A percentile compares a stretch with the other conserved stretches of the same genome.
Evolutionary conservation across 2,888 invertebrate genomes (phyloP).

Genomic region (Sipha maydis): DNA sequence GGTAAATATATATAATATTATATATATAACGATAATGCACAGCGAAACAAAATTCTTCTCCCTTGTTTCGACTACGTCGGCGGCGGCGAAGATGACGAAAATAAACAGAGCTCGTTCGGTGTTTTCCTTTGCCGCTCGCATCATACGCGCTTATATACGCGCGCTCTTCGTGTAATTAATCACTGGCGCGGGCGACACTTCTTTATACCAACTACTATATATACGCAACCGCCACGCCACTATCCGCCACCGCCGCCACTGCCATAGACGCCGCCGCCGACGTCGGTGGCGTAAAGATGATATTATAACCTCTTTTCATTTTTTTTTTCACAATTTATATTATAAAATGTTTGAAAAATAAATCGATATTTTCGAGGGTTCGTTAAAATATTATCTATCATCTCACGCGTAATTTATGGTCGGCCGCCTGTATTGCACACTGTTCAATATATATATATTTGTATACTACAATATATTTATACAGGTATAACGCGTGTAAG

Average conservation of each 20-base stretch:
- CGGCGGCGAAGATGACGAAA: constrained; percentile 39
- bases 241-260: not conserved
- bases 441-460: not conserved
- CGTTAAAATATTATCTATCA: constrained; percentile 48
- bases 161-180: constrained; percentile 42
- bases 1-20: not conserved
- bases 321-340: constrained; percentile 40
- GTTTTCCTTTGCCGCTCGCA: constrained; percentile 44
- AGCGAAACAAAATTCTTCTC: constrained; percentile 50
- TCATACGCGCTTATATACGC: not conserved
- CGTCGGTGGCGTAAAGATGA: constrained; percentile 36
- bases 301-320: constrained; percentile 30
- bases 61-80: not conserved
- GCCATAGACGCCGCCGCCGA: constrained; percentile 21
- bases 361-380: constrained; percentile 52
- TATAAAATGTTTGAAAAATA: constrained; percentile 48
- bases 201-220: constrained; percentile 43
- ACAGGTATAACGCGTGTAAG: too few species aligned
- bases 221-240: not conserved
- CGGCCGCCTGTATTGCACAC: not conserved
- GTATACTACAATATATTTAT: not conserved
- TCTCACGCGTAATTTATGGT: constrained; percentile 9
- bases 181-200: constrained; percentile 57
- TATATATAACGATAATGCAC: constrained; percentile 49
- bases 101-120: constrained; percentile 56